These are phyloP conservation scores for Diglossa cyanea DNA, from an alignment of 2,797 vertebrate species.

Conservation along the genomic window DNA sequence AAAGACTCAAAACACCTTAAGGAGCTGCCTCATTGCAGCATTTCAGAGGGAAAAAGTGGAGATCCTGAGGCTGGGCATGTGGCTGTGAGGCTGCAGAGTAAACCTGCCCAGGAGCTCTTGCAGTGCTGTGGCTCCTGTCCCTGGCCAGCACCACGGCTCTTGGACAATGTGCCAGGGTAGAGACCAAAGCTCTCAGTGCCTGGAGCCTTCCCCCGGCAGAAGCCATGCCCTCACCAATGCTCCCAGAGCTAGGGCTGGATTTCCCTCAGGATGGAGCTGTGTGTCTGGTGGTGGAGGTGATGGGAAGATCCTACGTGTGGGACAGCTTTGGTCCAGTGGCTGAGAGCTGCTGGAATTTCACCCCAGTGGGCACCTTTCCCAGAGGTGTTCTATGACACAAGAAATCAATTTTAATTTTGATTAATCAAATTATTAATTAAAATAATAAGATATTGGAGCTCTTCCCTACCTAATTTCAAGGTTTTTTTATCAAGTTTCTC, in stretches of 20 bases:
- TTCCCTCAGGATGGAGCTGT: neutral
- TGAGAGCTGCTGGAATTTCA: neutral
- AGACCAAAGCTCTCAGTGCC: neutral
- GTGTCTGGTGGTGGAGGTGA: neutral
- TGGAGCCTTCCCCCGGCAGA: neutral
- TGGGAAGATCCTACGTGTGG: neutral
- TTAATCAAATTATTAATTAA: neutral
- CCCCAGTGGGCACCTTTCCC: neutral
- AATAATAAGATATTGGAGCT: neutral
- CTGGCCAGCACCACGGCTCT: neutral
- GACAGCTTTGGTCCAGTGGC: neutral
- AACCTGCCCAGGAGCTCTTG: too few species aligned
- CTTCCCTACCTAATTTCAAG: neutral
- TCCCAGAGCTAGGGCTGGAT: neutral
- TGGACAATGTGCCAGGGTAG: neutral
- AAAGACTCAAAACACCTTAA: neutral
- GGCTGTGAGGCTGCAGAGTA: neutral
- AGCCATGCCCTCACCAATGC: neutral
- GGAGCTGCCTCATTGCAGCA: neutral
- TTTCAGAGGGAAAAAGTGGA: neutral
- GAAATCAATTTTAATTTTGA: neutral
- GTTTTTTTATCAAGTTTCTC: neutral
- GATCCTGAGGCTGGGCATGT: neutral
- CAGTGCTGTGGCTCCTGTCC: neutral
- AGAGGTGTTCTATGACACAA: accelerated